A percentile compares a stretch with the other conserved stretches of the same genome.
Conservation (phyloP, 2,888 invertebrate genomes). For the Cenopis cana region DNA sequence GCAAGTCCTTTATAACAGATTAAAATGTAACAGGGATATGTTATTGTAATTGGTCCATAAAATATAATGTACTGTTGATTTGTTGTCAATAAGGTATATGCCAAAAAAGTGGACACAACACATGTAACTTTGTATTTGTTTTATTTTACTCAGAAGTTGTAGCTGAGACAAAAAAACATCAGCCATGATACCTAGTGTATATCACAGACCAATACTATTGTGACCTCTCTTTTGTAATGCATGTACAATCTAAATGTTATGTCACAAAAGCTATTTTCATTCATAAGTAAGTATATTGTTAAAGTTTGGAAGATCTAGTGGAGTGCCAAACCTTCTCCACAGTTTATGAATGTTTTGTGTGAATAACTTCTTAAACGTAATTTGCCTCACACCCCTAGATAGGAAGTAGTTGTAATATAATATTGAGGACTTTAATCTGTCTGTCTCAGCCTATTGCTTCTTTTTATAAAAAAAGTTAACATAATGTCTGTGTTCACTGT, state of each 20-base stretch:
- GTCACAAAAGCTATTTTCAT: background rate
- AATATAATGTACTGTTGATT: background rate
- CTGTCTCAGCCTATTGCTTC: conserved; percentile 34
- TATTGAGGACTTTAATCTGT: conserved; percentile 21
- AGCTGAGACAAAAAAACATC: conserved; percentile 17
- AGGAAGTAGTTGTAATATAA: conserved; percentile 21
- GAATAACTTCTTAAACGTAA: conserved; percentile 2
- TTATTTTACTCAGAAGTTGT: background rate
- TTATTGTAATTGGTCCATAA: background rate
- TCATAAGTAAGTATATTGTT: background rate
- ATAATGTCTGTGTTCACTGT: conserved; percentile 53
- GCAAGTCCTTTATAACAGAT: background rate
- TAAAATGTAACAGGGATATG: background rate
- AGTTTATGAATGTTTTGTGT: background rate
- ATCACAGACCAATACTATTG: background rate
- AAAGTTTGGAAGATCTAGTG: conserved; percentile 16
- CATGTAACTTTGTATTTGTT: background rate
- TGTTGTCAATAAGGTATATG: conserved; percentile 6
- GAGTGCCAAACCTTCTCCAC: background rate
- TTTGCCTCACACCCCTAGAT: conserved; percentile 12
- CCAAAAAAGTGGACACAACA: conserved; percentile 17
- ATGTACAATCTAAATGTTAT: conserved; percentile 12
- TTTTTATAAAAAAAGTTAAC: conserved; percentile 38
- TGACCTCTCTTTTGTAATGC: background rate
- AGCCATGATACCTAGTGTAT: background rate